A percentile compares a stretch with the other conserved stretches of the same genome.
phyloP scores from a whole-genome alignment of 2,797 vertebrate genomes.

The Mergus octosetaceus region DNA sequence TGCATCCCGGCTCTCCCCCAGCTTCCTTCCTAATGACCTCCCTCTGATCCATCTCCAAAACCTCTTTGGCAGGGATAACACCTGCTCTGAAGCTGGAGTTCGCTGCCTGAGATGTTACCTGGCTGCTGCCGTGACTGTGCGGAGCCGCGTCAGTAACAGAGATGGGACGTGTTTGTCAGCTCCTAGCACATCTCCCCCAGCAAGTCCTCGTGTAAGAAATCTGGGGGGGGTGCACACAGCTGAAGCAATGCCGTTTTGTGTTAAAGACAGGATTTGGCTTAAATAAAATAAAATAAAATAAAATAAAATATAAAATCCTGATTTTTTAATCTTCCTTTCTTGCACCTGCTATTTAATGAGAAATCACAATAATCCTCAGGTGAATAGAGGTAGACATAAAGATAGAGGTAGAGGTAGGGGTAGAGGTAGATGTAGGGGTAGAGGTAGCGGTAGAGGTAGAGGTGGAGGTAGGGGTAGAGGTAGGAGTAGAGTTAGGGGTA shows the following conservation, averaged over 20 bases:
- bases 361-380: not conserved
- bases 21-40: not conserved
- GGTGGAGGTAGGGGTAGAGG: no score
- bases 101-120: not conserved
- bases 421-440: no score
- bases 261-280: not conserved
- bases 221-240: accelerated
- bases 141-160: not conserved
- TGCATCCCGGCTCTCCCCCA: not conserved
- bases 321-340: not conserved
- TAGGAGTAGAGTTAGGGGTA: no score
- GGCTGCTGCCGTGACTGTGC: not conserved
- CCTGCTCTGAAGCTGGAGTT: not conserved
- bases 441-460: no score
- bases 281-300: no score
- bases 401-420: no score
- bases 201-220: not conserved
- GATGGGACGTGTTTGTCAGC: not conserved
- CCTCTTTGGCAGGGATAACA: not conserved
- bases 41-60: not conserved
- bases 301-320: not conserved
- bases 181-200: not conserved
- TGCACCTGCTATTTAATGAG: not conserved
- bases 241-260: not conserved
- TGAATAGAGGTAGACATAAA: not conserved